Conservation (phyloP, 2,888 invertebrate genomes). For the Xestia c-nigrum region DNA sequence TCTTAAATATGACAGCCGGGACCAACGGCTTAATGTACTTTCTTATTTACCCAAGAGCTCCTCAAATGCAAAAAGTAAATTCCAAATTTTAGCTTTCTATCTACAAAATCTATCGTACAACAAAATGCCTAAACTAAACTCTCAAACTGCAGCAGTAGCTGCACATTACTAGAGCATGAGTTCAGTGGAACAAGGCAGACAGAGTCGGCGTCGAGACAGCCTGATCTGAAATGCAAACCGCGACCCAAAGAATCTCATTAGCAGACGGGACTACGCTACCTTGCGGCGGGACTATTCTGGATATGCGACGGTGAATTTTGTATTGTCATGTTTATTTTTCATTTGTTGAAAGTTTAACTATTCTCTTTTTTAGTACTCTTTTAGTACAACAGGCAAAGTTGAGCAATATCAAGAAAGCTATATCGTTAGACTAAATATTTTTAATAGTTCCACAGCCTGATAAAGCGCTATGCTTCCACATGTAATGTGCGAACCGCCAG, state of each 20-base stretch:
- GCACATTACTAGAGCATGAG: conserved; percentile 80
- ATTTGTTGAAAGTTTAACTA: background rate
- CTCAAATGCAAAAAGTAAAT: background rate
- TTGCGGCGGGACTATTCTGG: conserved; percentile 77
- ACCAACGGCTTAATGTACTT: no score
- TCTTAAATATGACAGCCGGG: no score
- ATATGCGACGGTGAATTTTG: background rate
- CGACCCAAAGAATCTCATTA: conserved; percentile 90
- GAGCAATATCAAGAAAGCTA: no score
- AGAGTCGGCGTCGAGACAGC: conserved; percentile 68
- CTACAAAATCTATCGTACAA: background rate
- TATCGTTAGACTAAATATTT: no score
- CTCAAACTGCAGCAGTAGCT: conserved; percentile 34
- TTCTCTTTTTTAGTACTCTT: no score
- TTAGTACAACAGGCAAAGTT: no score
- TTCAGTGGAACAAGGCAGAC: conserved; percentile 73
- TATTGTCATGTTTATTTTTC: background rate
- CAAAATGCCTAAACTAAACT: conserved; percentile 3
- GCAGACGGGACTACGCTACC: conserved; percentile 82
- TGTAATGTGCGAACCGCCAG: no score
- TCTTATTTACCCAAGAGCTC: background rate
- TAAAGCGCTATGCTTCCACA: no score
- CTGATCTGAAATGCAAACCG: conserved; percentile 90
- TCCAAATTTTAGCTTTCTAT: background rate
- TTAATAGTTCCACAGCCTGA: no score